Conservation (phyloP, 1,140 invertebrate species). For the Bathynomus jamesi region DNA sequence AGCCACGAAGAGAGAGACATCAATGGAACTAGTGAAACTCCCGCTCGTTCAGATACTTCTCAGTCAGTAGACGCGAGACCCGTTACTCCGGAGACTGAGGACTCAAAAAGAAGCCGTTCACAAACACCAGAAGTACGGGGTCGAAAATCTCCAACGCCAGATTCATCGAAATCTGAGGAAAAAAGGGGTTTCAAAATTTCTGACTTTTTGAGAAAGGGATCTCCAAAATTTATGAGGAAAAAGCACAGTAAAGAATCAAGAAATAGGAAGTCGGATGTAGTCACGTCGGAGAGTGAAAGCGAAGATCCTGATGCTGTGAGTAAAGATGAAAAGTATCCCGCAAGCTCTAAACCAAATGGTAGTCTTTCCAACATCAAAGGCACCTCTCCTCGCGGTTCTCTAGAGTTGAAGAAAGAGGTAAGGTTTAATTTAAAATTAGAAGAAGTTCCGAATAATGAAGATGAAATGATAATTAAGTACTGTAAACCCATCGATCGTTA, state of each 20-base stretch:
- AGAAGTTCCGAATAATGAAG: background rate
- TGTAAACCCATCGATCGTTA: background rate
- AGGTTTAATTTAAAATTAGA: conserved; percentile 26
- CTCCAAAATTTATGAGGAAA: conserved; percentile 31
- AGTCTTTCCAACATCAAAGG: conserved; percentile 31
- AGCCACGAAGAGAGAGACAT: conserved; percentile 6
- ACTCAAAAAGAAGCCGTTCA: background rate
- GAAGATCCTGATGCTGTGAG: conserved; percentile 20
- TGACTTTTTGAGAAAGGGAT: conserved; percentile 31
- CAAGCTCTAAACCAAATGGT: background rate
- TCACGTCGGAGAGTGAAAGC: conserved; percentile 24
- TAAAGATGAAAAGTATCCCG: conserved; percentile 9
- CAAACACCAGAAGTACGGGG: conserved; percentile 2
- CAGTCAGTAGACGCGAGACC: conserved; percentile 22
- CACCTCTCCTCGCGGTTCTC: conserved; percentile 21
- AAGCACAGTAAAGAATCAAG: conserved; percentile 28
- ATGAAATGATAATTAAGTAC: conserved; percentile 4
- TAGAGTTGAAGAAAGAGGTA: conserved; percentile 33
- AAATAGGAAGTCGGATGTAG: conserved; percentile 22
- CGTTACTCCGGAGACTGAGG: conserved; percentile 1
- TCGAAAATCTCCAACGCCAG: conserved; percentile 9
- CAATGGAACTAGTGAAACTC: background rate
- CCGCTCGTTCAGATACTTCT: conserved; percentile 4
- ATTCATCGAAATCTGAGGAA: conserved; percentile 17
- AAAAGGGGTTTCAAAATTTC: conserved; percentile 30